Conservation (phyloP, 2,888 invertebrate genomes). For the Leptopilina drosophilae region DNA sequence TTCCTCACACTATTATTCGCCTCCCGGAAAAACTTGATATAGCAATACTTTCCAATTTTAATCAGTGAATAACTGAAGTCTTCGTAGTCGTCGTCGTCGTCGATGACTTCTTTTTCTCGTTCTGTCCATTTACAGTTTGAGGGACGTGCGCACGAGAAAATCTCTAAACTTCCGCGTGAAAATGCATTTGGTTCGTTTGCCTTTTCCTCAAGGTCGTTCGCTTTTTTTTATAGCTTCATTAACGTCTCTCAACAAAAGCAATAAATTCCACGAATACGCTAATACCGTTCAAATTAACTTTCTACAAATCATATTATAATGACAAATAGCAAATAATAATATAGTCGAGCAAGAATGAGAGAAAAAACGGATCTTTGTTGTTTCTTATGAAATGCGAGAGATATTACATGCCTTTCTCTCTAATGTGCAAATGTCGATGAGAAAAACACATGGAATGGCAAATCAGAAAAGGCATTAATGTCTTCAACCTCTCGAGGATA, state of each 20-base stretch:
- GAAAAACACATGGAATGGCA: constrained; percentile 10
- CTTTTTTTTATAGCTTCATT: constrained; percentile 46
- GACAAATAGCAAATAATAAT: neutral
- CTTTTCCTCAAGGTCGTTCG: constrained; percentile 44
- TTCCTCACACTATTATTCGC: constrained; percentile 44
- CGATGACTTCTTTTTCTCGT: constrained; percentile 39
- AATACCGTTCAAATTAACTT: constrained; percentile 18
- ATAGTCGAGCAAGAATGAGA: neutral
- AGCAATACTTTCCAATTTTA: constrained; percentile 53
- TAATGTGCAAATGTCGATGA: neutral
- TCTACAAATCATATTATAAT: constrained; percentile 16
- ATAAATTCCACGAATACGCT: neutral
- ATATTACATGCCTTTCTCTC: constrained; percentile 16
- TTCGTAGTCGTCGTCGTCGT: neutral
- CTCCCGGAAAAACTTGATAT: constrained; percentile 47
- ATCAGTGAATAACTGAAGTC: constrained; percentile 40
- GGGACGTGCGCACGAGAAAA: constrained; percentile 46
- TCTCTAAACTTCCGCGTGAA: constrained; percentile 48
- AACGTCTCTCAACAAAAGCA: neutral
- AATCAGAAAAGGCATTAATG: constrained; percentile 29
- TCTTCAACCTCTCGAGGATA: neutral
- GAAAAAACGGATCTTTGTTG: neutral
- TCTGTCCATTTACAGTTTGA: constrained; percentile 47
- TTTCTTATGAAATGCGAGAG: neutral
- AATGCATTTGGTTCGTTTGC: constrained; percentile 42